Conservation (phyloP, 2,888 invertebrate species). For the Drosophila mercatorum region DNA sequence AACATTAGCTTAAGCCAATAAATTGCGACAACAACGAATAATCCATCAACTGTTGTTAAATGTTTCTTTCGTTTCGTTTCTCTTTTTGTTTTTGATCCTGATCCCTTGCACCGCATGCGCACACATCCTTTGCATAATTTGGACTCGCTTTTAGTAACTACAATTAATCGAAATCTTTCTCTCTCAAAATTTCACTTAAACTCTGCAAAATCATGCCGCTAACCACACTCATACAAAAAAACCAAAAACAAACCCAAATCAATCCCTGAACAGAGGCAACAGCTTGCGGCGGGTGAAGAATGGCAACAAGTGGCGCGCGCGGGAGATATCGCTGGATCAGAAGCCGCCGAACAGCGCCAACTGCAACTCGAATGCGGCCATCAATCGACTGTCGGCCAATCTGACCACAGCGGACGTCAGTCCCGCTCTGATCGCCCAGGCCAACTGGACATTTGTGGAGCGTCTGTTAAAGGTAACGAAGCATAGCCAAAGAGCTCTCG, state of each 20-base stretch:
- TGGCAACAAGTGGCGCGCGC: conserved; percentile 87
- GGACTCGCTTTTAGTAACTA: conserved; percentile 30
- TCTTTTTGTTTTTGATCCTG: conserved; percentile 51
- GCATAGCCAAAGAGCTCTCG: not conserved
- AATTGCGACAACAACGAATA: conserved; percentile 29
- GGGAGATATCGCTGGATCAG: conserved; percentile 87
- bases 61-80: conserved; percentile 50
- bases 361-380: conserved; percentile 63
- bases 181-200: conserved; percentile 58
- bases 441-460: conserved; percentile 99
- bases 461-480: conserved; percentile 93
- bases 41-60: conserved; percentile 29
- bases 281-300: conserved; percentile 88
- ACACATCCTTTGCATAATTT: conserved; percentile 28
- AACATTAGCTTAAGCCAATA: conserved; percentile 38
- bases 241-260: conserved; percentile 42
- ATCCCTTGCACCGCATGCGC: conserved; percentile 48
- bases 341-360: conserved; percentile 65
- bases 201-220: conserved; percentile 60
- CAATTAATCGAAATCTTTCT: conserved; percentile 54
- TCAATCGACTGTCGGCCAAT: conserved; percentile 83
- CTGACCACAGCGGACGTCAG: conserved; percentile 86
- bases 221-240: conserved; percentile 57
- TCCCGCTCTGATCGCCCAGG: conserved; percentile 96
- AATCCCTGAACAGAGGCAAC: conserved; percentile 82